These are phyloP conservation scores for Pempheris klunzingeri DNA, from an alignment of 2,797 vertebrate genomes.

Conservation along the genomic window DNA sequence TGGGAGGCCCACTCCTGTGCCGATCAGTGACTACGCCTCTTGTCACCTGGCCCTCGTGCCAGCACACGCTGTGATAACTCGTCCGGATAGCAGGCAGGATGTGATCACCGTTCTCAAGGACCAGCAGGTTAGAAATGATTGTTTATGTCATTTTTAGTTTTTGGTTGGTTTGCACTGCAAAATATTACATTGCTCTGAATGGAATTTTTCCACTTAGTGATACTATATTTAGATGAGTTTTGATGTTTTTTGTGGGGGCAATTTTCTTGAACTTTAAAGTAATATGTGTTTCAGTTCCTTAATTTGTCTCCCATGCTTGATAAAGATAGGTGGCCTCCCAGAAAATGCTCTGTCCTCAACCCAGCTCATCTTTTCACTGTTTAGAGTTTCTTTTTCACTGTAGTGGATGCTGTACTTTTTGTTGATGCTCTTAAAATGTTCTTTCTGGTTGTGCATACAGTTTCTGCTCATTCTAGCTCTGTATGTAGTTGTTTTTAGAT, in stretches of 20 bases:
- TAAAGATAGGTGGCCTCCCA: not conserved
- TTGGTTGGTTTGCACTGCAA: not conserved
- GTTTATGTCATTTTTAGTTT: not conserved
- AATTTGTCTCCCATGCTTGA: not conserved
- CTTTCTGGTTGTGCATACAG: not conserved
- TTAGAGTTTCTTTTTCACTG: not conserved
- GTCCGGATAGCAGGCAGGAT: slow-evolving; percentile 73
- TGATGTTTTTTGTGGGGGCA: not conserved
- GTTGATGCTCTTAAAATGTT: not conserved
- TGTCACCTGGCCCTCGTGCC: slow-evolving; percentile 90
- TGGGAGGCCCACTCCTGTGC: slow-evolving; percentile 36
- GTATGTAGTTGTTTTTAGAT: not conserved
- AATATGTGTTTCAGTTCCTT: not conserved
- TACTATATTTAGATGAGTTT: too few relatives aligned
- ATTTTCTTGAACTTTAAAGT: not conserved
- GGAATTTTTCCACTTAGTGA: too few relatives aligned
- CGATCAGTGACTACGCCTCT: slow-evolving; percentile 63
- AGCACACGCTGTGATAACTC: slow-evolving; percentile 90
- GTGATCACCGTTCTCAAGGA: slow-evolving; percentile 81
- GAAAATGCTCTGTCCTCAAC: not conserved
- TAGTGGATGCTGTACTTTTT: not conserved
- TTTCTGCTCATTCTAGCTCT: not conserved
- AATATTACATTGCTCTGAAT: not conserved
- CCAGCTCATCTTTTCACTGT: not conserved
- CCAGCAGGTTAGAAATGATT: slow-evolving; percentile 85